Conservation (phyloP, 2,113 vertebrate species). For the Antechinus stuartii region DNA sequence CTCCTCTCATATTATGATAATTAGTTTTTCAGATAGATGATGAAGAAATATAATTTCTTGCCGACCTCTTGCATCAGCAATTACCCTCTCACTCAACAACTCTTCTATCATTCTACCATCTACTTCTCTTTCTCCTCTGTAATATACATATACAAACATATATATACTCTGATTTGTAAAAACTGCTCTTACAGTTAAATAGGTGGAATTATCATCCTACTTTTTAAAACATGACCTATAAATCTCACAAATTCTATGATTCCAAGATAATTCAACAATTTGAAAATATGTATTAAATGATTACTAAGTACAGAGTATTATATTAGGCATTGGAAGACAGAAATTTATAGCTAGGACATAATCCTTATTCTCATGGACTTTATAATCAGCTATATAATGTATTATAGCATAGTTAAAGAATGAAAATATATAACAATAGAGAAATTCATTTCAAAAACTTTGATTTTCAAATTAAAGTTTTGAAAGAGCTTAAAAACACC, state of each 20-base stretch:
- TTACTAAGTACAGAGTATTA: neutral
- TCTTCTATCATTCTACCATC: neutral
- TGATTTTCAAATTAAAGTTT: neutral
- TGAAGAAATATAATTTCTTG: neutral
- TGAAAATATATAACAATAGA: neutral
- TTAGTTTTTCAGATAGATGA: neutral
- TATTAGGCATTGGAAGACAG: neutral
- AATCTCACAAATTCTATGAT: slow-evolving; percentile 44
- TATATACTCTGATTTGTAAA: neutral
- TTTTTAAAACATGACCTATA: slow-evolving; percentile 56
- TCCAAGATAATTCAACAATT: neutral
- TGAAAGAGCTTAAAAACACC: slow-evolving; percentile 40
- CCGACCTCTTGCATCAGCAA: neutral
- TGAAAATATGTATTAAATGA: neutral
- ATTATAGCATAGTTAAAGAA: neutral
- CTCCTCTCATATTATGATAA: neutral
- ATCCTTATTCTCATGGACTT: neutral
- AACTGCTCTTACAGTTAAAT: neutral
- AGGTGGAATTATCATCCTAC: slow-evolving; percentile 6
- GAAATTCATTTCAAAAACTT: neutral
- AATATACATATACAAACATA: neutral
- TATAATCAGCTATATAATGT: neutral
- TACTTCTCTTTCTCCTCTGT: neutral
- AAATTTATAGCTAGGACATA: neutral
- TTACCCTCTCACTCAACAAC: slow-evolving; percentile 5